Percentiles rank a stretch among this genome's conserved stretches.
Conservation (phyloP, 2,797 vertebrate genomes). For the Melanotaenia trifasciata region DNA sequence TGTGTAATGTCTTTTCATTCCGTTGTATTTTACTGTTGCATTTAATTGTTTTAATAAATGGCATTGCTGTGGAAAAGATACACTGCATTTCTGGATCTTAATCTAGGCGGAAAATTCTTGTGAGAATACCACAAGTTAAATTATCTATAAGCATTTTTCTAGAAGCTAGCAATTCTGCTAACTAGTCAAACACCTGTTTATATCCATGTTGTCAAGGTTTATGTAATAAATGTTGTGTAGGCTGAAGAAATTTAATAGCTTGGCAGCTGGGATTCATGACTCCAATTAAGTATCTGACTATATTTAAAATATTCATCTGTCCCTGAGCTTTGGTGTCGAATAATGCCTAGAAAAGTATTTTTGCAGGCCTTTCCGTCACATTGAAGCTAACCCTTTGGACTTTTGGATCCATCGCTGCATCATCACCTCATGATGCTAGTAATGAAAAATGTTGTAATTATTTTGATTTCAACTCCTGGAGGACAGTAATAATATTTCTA, state of each 20-base stretch:
- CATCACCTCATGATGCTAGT: neutral
- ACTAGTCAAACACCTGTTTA: neutral
- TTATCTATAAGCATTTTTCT: neutral
- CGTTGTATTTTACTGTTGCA: constrained; percentile 20
- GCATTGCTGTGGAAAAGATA: constrained; percentile 20
- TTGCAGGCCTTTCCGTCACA: neutral
- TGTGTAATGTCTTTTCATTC: constrained; percentile 4
- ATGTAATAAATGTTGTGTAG: neutral
- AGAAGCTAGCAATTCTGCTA: neutral
- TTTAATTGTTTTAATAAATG: constrained; percentile 41
- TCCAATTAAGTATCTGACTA: neutral
- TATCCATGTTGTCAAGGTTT: neutral
- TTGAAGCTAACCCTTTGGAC: neutral
- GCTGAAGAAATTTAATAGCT: neutral
- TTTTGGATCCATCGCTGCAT: neutral
- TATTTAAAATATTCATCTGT: neutral
- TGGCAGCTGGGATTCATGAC: neutral
- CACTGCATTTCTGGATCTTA: neutral
- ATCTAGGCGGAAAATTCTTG: neutral
- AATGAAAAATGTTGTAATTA: neutral
- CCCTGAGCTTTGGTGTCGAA: neutral
- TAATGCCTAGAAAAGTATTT: neutral
- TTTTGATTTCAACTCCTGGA: neutral
- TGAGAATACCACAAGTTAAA: constrained; percentile 3
- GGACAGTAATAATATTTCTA: neutral